Evolutionary conservation across 1,140 invertebrate genomes (phyloP).

Genomic region (Antheraea pernyi): DNA sequence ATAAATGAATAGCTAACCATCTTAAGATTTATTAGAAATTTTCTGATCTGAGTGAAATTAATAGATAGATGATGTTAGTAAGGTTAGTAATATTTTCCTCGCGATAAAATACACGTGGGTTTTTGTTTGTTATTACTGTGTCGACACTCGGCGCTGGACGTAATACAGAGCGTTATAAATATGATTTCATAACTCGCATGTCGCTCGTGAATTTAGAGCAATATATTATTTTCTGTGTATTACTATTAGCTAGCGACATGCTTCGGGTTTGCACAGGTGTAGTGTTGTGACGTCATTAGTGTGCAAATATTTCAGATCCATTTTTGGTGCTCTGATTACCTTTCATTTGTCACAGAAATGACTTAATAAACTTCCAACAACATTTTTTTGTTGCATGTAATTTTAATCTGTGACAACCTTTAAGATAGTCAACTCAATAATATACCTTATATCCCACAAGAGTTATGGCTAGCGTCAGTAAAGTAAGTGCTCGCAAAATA

Average conservation of each 20-base stretch:
- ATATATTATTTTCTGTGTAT: background rate
- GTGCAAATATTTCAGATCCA: too few species aligned
- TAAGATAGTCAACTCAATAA: too few species aligned
- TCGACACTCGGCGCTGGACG: background rate
- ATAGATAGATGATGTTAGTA: background rate
- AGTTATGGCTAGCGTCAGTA: too few species aligned
- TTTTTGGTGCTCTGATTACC: too few species aligned
- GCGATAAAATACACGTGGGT: background rate
- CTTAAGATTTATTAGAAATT: background rate
- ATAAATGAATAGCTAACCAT: background rate
- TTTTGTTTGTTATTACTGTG: background rate
- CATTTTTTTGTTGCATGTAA: too few species aligned
- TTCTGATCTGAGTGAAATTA: background rate
- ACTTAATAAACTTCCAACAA: too few species aligned
- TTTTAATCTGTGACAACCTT: too few species aligned
- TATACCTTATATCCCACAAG: too few species aligned
- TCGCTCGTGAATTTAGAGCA: background rate
- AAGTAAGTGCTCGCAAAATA: too few species aligned
- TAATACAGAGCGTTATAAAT: background rate
- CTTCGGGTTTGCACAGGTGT: too few species aligned
- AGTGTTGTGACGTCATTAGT: too few species aligned
- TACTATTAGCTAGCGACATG: background rate
- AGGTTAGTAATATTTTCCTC: background rate
- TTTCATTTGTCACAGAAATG: too few species aligned
- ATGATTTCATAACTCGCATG: background rate